Conservation (phyloP, 2,888 invertebrate species). For the Lasioglossum figueresi region DNA sequence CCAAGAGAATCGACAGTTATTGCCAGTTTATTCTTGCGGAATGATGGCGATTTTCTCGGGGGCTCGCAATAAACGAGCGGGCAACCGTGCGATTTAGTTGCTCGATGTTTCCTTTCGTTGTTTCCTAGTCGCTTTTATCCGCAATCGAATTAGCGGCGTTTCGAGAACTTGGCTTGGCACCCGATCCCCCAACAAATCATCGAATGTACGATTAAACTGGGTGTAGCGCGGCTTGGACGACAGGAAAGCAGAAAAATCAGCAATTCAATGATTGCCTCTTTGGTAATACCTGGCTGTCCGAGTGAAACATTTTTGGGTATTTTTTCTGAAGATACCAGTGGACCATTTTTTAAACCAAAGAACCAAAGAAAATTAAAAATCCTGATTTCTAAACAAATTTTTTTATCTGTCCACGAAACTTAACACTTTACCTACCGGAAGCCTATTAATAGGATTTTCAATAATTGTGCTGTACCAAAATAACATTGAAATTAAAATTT, state of each 20-base stretch:
- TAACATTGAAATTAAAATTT: too few species aligned
- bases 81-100: slow-evolving; percentile 11
- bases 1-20: slow-evolving; percentile 35
- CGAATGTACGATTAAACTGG: neutral
- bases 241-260: neutral
- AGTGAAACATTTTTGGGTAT: neutral
- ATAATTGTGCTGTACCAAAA: too few species aligned
- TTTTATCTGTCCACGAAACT: too few species aligned
- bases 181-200: neutral
- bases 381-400: too few species aligned
- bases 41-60: slow-evolving; percentile 22
- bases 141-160: slow-evolving; percentile 1
- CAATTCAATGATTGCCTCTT: neutral
- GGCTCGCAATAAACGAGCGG: slow-evolving; percentile 26
- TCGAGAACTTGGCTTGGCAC: neutral
- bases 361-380: too few species aligned
- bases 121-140: neutral
- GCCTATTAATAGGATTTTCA: too few species aligned
- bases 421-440: too few species aligned
- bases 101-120: neutral
- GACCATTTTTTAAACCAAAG: too few species aligned
- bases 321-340: neutral
- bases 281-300: neutral
- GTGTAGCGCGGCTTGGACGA: neutral
- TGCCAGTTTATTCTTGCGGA: slow-evolving; percentile 50